These are phyloP conservation scores for Candidula unifasciata DNA, from an alignment of 2,888 invertebrate species.

Conservation along the genomic window DNA sequence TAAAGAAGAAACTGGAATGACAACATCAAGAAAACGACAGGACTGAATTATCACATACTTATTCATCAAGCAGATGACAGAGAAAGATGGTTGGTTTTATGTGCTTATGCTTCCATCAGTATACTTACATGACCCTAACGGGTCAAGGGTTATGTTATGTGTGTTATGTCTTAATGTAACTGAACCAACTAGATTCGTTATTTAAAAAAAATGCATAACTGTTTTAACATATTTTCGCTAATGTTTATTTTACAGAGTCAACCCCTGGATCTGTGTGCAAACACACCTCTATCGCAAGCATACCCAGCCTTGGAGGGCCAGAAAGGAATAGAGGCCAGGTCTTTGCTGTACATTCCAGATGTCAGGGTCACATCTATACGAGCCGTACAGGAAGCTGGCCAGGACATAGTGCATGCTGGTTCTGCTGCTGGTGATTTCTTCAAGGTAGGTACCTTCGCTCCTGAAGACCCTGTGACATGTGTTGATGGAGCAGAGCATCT, in stretches of 20 bases:
- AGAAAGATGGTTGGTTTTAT: no score
- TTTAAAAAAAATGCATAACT: neutral
- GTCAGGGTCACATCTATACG: constrained; percentile 91
- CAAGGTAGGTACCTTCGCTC: constrained; percentile 84
- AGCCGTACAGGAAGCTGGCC: constrained; percentile 94
- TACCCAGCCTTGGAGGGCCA: constrained; percentile 88
- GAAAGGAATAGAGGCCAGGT: constrained; percentile 90
- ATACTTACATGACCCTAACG: no score
- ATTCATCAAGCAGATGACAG: no score
- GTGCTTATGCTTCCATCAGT: no score
- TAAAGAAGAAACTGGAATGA: no score
- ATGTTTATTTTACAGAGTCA: constrained; percentile 56
- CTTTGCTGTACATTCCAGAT: constrained; percentile 87
- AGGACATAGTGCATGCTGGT: constrained; percentile 96
- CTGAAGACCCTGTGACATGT: no score
- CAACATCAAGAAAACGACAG: no score
- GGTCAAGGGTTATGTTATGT: no score
- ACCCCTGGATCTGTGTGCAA: constrained; percentile 62
- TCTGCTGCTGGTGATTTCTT: constrained; percentile 93
- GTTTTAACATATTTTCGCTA: neutral
- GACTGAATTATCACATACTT: no score
- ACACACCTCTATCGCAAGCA: constrained; percentile 56
- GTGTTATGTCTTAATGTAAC: no score
- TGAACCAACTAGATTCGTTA: no score
- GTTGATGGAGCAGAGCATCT: no score